These are phyloP conservation scores for Ylistrum balloti DNA, from an alignment of 1,140 invertebrate genomes.

Conservation along the genomic window DNA sequence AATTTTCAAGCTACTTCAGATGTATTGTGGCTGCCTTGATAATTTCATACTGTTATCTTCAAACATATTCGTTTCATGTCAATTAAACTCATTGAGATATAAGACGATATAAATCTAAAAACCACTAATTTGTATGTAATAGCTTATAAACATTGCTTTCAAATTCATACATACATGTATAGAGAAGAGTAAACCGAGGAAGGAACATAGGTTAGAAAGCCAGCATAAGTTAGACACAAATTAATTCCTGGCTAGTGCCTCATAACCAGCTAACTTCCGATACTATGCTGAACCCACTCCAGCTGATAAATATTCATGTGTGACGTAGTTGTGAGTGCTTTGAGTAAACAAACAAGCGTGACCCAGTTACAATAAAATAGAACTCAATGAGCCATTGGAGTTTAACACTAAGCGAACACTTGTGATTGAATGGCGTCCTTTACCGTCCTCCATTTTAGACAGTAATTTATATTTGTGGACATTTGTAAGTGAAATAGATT, in stretches of 20 bases:
- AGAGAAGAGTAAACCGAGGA: background rate
- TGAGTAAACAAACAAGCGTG: constrained; percentile 38
- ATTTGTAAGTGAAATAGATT: background rate
- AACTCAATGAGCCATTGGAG: background rate
- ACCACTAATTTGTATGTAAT: background rate
- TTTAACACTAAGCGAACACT: background rate
- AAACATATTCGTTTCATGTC: background rate
- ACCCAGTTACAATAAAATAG: background rate
- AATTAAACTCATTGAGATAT: background rate
- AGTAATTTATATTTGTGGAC: background rate
- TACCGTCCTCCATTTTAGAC: background rate
- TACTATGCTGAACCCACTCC: background rate
- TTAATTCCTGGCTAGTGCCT: background rate
- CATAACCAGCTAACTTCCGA: background rate
- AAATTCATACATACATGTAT: background rate
- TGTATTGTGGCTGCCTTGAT: background rate
- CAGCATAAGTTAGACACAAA: background rate
- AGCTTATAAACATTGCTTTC: background rate
- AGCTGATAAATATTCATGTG: constrained; percentile 28
- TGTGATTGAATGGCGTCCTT: background rate
- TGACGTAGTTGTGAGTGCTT: background rate
- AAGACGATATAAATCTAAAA: background rate
- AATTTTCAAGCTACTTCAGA: background rate
- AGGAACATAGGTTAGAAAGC: background rate
- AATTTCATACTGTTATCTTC: background rate